Conservation (phyloP, 2,113 vertebrate species). For the Elachura formosa region DNA sequence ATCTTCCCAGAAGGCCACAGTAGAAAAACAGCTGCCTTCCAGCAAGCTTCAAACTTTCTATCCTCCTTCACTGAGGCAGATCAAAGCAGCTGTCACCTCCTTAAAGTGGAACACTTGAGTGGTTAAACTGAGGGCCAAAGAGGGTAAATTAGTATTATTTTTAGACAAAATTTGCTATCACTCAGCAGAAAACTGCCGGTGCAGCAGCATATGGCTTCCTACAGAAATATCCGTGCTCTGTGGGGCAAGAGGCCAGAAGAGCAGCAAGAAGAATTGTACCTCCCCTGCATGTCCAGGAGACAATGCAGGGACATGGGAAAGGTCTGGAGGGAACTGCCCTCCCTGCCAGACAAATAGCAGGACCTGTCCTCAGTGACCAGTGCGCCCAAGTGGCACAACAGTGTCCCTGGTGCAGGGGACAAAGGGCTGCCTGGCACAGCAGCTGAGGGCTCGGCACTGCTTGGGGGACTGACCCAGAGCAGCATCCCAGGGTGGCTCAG, state of each 20-base stretch:
- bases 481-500: background rate
- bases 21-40: constrained; percentile 12
- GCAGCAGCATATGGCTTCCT: background rate
- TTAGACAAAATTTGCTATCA: background rate
- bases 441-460: background rate
- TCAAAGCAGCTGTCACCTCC: background rate
- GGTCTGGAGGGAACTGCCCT: background rate
- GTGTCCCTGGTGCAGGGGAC: background rate
- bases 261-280: background rate
- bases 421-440: background rate
- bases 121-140: background rate
- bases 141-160: background rate
- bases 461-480: background rate
- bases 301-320: background rate
- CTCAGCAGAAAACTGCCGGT: background rate
- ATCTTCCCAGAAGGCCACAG: background rate
- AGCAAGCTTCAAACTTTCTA: background rate
- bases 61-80: background rate
- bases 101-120: background rate
- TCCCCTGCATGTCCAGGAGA: background rate
- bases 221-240: background rate
- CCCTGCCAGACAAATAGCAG: background rate
- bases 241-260: background rate
- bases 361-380: background rate
- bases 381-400: rapidly evolving